Evolutionary conservation across 2,888 invertebrate genomes (phyloP).

Genomic region (Temnothorax rugatulus): DNA sequence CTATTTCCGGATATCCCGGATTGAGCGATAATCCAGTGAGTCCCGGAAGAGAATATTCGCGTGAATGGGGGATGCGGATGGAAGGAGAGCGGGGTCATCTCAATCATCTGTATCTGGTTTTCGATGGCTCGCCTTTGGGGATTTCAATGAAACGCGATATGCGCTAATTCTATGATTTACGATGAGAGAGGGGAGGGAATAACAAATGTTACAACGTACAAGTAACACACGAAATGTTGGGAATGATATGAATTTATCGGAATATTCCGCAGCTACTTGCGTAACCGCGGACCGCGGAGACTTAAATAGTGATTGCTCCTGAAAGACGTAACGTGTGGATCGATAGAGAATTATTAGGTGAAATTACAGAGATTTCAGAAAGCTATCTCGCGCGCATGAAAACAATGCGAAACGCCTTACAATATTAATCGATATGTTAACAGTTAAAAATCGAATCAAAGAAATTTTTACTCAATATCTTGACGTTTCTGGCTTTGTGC

Average conservation of each 20-base stretch:
- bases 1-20: constrained; percentile 1
- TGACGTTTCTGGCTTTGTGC: neutral
- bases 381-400: neutral
- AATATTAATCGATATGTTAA: neutral
- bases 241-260: constrained; percentile 7
- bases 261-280: neutral
- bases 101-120: neutral
- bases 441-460: neutral
- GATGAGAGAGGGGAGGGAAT: neutral
- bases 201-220: neutral
- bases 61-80: too few relatives aligned
- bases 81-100: too few relatives aligned
- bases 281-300: constrained; percentile 12
- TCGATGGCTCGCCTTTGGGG: neutral
- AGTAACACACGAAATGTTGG: neutral
- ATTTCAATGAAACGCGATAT: neutral
- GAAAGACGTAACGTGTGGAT: neutral
- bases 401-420: neutral
- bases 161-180: neutral
- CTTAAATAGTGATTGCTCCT: constrained; percentile 3
- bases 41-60: constrained; percentile 4
- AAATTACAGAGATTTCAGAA: constrained; percentile 1
- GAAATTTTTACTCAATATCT: too few relatives aligned
- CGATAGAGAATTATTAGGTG: neutral
- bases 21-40: neutral